Conservation (phyloP, 2,113 vertebrate genomes). For the Hemiprocne comata region DNA sequence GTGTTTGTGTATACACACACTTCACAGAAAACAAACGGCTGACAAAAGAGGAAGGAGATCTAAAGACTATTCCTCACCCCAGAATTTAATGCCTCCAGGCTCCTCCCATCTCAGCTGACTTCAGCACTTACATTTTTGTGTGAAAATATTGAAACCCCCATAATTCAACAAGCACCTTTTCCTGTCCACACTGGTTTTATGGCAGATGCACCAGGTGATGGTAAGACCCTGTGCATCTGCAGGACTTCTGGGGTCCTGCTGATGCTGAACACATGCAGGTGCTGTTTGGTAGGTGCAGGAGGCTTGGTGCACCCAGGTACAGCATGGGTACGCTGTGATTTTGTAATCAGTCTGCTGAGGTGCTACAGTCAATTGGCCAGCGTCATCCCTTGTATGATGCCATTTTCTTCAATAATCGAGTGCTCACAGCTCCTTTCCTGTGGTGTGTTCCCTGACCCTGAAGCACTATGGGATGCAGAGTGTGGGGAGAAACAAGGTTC, state of each 20-base stretch:
- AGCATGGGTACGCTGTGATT: not conserved
- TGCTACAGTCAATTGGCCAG: not conserved
- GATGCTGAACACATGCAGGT: not conserved
- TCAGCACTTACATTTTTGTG: not conserved
- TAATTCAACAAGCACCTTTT: not conserved
- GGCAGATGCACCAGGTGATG: no score
- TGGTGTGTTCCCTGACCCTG: fast-evolving
- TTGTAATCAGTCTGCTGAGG: not conserved
- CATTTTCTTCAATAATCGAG: not conserved
- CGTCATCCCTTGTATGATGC: not conserved
- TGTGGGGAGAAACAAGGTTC: not conserved
- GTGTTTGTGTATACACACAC: fast-evolving
- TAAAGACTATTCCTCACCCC: not conserved
- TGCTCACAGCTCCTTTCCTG: not conserved
- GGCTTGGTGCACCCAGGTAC: not conserved
- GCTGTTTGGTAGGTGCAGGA: fast-evolving
- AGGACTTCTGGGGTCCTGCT: no score
- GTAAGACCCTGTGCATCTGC: no score
- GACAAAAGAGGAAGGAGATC: not conserved
- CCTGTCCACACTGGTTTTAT: not conserved
- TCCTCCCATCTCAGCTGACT: not conserved
- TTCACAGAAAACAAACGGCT: not conserved
- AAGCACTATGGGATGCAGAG: not conserved
- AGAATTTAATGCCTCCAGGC: not conserved
- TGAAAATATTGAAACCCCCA: not conserved